phyloP scores from a whole-genome alignment of 2,113 vertebrate species.

The Probosciger aterrimus region DNA sequence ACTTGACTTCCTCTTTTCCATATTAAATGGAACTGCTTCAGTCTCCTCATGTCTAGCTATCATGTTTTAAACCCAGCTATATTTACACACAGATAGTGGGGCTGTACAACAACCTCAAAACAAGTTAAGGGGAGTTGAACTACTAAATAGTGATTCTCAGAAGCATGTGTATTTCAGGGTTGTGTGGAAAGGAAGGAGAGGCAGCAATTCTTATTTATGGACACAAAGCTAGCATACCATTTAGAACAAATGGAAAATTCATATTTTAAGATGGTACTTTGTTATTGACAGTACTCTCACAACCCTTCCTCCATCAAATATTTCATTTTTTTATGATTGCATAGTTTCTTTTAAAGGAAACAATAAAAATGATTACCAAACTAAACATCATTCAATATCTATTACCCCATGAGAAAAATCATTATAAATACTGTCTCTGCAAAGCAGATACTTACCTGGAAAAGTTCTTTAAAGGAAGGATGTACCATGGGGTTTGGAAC shows the following conservation, averaged over 20 bases:
- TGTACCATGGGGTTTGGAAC: constrained; percentile 88
- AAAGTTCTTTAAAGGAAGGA: constrained; percentile 91
- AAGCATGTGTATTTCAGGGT: background rate
- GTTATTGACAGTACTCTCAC: background rate
- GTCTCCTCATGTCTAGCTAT: background rate
- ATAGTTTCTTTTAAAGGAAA: background rate
- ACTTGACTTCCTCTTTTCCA: background rate
- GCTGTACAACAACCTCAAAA: background rate
- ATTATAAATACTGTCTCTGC: background rate
- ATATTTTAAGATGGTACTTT: background rate
- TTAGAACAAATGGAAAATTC: background rate
- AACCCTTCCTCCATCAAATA: background rate
- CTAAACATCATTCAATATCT: background rate
- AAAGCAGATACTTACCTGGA: constrained; percentile 77
- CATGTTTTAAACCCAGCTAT: background rate
- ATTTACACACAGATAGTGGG: background rate
- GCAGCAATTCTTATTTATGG: background rate
- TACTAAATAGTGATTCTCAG: background rate
- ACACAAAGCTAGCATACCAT: background rate
- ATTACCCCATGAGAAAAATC: background rate
- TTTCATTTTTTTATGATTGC: background rate
- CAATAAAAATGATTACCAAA: background rate
- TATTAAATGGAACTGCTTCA: background rate
- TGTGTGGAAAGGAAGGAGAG: background rate
- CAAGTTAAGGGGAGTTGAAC: background rate